Evolutionary conservation across 2,888 invertebrate genomes (phyloP), one percentile per base, ranked within the genome.

Genomic region (Rhagium mordax): DNA sequence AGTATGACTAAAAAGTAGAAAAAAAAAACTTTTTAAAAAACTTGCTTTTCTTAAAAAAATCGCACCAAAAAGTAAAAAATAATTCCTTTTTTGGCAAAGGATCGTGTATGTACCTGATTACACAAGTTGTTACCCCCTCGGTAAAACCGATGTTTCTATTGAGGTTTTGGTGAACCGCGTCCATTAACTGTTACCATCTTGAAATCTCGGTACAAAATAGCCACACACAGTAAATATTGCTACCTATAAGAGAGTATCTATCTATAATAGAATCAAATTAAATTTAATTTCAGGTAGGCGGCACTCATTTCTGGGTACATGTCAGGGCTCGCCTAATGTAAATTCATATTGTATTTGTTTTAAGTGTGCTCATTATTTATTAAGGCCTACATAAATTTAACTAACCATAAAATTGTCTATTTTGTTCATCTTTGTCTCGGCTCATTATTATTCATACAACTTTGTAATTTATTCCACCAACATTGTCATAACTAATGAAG

Each of bases 231-330:
- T 33, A 33, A 59, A 49, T 27, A 53, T 18, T 2, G 16, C 51
- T 29, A 65, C 27, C 16, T 51, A 53, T 65, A 4, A 27, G 3
- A 59, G 6, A 1, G 6, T 27, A 27, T 15, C 7, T 65, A 65
- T 65, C 65, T 65, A 53, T 65, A 65, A 65, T 65, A 53, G 65
- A 65, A 65, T 65, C 65, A 65, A 65, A 65, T 65, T 53, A 16
- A 29, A 33, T 65, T 62, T 48, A 61, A 61, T 62, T 48, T 8
- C 21, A 62, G 53, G 53, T 65, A 65, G 65, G 65, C 51, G 65
- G 51, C 29, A 65, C 65, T 65, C 65, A 65, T 29, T 65, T 65
- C 65, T 65, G 65, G 51, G 53, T 51, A 51, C 33, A 53, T 65
- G 51, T 53, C 33, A 27, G 65, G 53, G 53, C 51, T 65, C 21